phyloP scores from a whole-genome alignment of 2,797 vertebrate genomes.

The Hapalemur alaotrensis region DNA sequence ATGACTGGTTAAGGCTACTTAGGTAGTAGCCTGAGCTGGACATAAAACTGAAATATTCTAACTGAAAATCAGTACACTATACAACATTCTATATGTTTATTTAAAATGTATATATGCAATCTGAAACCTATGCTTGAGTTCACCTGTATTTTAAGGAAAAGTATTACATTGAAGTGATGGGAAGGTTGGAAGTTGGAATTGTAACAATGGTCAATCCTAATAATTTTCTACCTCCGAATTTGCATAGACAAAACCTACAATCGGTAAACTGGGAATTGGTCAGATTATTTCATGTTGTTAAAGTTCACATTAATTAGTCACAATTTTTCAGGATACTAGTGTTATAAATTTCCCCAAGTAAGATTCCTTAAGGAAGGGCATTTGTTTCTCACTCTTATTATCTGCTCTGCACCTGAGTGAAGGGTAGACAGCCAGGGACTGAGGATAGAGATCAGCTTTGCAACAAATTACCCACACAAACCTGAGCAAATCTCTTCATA shows the following conservation, averaged over 20 bases:
- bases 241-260: not conserved
- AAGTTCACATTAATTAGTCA: not conserved
- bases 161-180: not conserved
- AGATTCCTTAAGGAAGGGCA: not conserved
- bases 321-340: not conserved
- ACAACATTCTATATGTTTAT: not conserved
- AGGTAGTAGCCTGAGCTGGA: not conserved
- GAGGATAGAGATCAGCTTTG: not conserved
- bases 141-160: not conserved
- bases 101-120: not conserved
- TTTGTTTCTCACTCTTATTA: not conserved
- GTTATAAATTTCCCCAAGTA: not conserved
- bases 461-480: not conserved
- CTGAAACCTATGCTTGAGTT: not conserved
- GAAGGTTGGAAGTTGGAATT: not conserved
- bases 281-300: not conserved
- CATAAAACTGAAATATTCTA: not conserved
- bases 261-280: not conserved
- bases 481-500: not conserved
- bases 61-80: not conserved
- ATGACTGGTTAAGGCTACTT: not conserved
- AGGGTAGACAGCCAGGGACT: not conserved
- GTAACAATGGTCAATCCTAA: not conserved
- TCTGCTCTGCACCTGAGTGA: not conserved
- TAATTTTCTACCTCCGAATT: not conserved